Evolutionary conservation across 2,888 invertebrate species (phyloP).

Genomic region (Schrankia costaestrigalis): DNA sequence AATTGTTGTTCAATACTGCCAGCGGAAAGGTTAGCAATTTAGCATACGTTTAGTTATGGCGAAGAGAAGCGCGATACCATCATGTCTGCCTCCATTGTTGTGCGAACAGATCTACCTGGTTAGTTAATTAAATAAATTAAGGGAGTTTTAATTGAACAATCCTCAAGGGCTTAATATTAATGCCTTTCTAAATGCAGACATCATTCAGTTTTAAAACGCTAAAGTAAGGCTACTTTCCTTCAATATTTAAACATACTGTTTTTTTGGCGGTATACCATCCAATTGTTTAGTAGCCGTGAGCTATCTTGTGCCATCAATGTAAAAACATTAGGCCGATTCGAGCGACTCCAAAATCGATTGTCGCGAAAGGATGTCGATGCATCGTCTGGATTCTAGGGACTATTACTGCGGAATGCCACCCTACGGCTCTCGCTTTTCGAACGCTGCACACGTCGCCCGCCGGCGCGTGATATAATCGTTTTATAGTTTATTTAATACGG

Average conservation of each 20-base stretch:
- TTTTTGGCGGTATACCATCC: too few species aligned
- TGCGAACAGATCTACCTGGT: slow-evolving; percentile 9
- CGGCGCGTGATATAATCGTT: slow-evolving; percentile 46
- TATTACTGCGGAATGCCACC: slow-evolving; percentile 73
- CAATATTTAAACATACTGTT: too few species aligned
- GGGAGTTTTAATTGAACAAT: slow-evolving; percentile 21
- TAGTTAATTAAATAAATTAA: slow-evolving; percentile 16
- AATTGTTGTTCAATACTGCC: slow-evolving; percentile 70
- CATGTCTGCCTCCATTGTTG: slow-evolving; percentile 15
- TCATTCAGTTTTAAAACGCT: too few species aligned
- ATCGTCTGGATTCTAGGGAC: slow-evolving; percentile 52
- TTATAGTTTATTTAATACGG: slow-evolving; percentile 55
- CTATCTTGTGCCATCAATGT: slow-evolving; percentile 21
- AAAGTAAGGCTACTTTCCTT: too few species aligned
- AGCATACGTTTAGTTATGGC: slow-evolving; percentile 50
- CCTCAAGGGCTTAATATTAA: too few species aligned
- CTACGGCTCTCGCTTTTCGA: slow-evolving; percentile 69
- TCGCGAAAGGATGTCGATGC: slow-evolving; percentile 48
- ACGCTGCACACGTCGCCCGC: slow-evolving; percentile 30
- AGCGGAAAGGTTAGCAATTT: slow-evolving; percentile 65
- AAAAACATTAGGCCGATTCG: slow-evolving; percentile 28
- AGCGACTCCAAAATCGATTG: slow-evolving; percentile 41
- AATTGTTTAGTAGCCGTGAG: slow-evolving; percentile 8
- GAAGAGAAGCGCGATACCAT: slow-evolving; percentile 29
- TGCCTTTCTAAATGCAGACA: too few species aligned